Base-by-base conservation (phyloP, 2,797 vertebrate genomes). In the Sebastes itinus region DNA sequence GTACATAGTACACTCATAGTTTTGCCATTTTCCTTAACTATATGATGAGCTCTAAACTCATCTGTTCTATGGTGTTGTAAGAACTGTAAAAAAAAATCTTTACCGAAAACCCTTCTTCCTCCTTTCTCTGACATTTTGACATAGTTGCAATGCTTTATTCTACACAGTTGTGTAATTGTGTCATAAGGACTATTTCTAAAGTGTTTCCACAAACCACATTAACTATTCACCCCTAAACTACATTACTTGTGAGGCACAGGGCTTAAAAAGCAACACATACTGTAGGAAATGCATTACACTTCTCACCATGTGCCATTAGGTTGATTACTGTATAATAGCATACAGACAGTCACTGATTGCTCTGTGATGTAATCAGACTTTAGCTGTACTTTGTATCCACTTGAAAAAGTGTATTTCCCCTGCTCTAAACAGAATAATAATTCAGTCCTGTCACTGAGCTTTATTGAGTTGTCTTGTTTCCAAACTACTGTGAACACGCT, bases 131-230 rank as follows among this genome's bases (percentile, higher is more conserved):
- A 27, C 28, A 9, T 78, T 71, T 82, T 72, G 73, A 85, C 27
- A 85, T 6, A 25, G 2, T 66, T 81, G 42, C 84, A 70, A 59
- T n/a, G 28, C 1, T 74, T 22, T 75, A 25, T 28, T 16, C 22
- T 30, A 16, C 22, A 54, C 3, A 23, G 49, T 90, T 87, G 67
- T 86, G 88, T 71, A 88, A 87, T 46, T 83, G 4, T 80, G 52
- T 52, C 33, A 72, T 25, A 35, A 35, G 18, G 8, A 13, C 14
- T 22, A 4, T 80, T 81, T 84, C 56, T 67, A 67, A 81, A 75
- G 32, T 49, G 27, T 68, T 56, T 72, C 66, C 12, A 33, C 49
- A 32, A 77, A 23, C 49, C 16, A 49, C 25, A 13, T 61, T 56
- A 73, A 46, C 49, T 60, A 6, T 75, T 20, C 6, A 14, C 0